Conservation (phyloP, 1,140 invertebrate genomes). For the Delia radicum region DNA sequence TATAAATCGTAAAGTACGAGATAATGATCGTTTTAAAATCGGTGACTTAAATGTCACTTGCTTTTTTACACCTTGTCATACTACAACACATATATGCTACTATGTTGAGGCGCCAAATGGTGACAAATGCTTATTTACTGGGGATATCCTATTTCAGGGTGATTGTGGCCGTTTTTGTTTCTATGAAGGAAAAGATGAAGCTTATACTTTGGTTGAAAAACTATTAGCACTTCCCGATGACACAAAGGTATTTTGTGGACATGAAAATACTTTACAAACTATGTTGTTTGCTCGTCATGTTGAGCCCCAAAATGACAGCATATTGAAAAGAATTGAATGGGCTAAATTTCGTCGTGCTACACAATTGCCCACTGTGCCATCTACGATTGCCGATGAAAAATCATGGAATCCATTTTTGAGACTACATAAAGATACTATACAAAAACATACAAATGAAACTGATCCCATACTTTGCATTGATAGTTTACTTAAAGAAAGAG, state of each 20-base stretch:
- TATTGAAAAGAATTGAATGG: conserved; percentile 74
- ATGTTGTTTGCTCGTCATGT: conserved; percentile 85
- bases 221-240: conserved; percentile 76
- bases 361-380: conserved; percentile 81
- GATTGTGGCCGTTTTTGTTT: conserved; percentile 98
- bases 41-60: conserved; percentile 80
- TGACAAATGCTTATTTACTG: conserved; percentile 85
- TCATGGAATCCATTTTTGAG: conserved; percentile 94
- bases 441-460: conserved; percentile 62
- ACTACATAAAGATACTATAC: conserved; percentile 67
- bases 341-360: conserved; percentile 65
- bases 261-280: conserved; percentile 94
- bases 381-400: conserved; percentile 90
- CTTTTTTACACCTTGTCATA: conserved; percentile 94
- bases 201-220: conserved; percentile 76
- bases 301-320: conserved; percentile 77
- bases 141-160: conserved; percentile 93
- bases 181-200: conserved; percentile 91
- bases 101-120: conserved; percentile 65
- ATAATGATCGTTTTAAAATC: conserved; percentile 70
- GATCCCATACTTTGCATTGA: conserved; percentile 75
- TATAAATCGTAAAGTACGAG: conserved; percentile 70
- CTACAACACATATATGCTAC: conserved; percentile 92
- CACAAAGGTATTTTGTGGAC: conserved; percentile 94
- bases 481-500: conserved; percentile 73